Percentiles rank a stretch among this genome's conserved stretches.
These are phyloP conservation scores for Podargus strigoides DNA, from an alignment of 2,797 vertebrate species.

Conservation along the genomic window DNA sequence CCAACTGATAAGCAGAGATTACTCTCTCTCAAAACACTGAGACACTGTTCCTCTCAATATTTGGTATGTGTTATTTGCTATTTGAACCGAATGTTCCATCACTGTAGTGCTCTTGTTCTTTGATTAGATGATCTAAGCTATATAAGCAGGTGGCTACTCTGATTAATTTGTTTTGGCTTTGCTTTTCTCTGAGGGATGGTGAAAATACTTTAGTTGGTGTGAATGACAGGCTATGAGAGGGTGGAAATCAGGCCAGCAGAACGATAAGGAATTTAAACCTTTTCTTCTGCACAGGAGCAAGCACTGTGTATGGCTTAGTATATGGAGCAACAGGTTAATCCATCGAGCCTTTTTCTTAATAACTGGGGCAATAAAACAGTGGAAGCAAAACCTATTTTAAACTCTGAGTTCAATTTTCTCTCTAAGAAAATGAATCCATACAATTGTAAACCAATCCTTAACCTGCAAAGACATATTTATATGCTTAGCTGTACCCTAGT, in stretches of 20 bases:
- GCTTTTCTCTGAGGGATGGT: background rate
- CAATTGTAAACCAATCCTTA: background rate
- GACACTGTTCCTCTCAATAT: background rate
- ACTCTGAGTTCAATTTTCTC: background rate
- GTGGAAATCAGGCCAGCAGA: background rate
- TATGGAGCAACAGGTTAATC: background rate
- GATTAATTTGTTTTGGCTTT: conserved; percentile 3
- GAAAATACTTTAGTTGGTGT: background rate
- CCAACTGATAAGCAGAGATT: background rate
- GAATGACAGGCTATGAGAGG: background rate
- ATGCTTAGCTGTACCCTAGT: background rate
- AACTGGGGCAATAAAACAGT: background rate
- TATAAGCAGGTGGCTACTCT: background rate
- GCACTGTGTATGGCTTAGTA: rapidly evolving
- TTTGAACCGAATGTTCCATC: background rate
- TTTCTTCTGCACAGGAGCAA: background rate
- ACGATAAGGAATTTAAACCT: background rate
- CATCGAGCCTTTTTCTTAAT: background rate
- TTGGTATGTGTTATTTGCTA: background rate
- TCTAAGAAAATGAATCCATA: background rate
- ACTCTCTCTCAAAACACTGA: background rate
- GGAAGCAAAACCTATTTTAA: background rate
- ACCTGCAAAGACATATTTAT: background rate
- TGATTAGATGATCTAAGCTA: background rate
- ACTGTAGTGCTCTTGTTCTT: background rate